Conservation (phyloP, 2,888 invertebrate genomes). For the Blastobasis adustella region DNA sequence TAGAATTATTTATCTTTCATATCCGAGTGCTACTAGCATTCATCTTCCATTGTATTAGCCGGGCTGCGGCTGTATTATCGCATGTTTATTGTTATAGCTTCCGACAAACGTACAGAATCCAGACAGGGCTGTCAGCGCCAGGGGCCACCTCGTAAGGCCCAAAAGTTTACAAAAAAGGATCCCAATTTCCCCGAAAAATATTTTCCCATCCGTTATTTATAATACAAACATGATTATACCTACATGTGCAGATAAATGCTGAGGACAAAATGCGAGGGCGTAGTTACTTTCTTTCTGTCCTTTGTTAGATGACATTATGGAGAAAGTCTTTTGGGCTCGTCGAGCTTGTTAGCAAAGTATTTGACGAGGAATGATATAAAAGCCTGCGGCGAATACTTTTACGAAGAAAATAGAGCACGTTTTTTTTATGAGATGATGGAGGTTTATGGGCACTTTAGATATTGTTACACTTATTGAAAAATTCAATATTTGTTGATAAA, state of each 20-base stretch:
- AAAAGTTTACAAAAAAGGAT: conserved; percentile 27
- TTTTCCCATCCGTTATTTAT: conserved; percentile 21
- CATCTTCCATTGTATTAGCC: conserved; percentile 30
- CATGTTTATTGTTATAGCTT: conserved; percentile 25
- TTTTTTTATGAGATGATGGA: too few species aligned
- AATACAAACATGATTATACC: conserved; percentile 16
- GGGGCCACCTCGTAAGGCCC: conserved; percentile 10
- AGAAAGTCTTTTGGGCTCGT: background rate
- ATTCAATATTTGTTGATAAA: too few species aligned
- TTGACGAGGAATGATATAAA: too few species aligned
- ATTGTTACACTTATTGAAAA: too few species aligned
- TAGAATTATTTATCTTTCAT: conserved; percentile 38
- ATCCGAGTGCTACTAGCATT: conserved; percentile 24
- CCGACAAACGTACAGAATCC: conserved; percentile 23
- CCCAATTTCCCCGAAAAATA: conserved; percentile 13
- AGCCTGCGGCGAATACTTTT: too few species aligned
- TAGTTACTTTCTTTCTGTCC: conserved; percentile 19
- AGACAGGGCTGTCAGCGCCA: conserved; percentile 27
- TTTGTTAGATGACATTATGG: conserved; percentile 22
- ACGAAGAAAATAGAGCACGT: too few species aligned
- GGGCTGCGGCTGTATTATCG: conserved; percentile 20
- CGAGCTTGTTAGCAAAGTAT: too few species aligned
- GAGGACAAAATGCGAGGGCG: background rate
- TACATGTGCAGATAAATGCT: too few species aligned
- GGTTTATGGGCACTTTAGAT: too few species aligned